These are phyloP conservation scores for Rhynchomys soricoides DNA, from an alignment of 2,113 vertebrate species.

Conservation along the genomic window DNA sequence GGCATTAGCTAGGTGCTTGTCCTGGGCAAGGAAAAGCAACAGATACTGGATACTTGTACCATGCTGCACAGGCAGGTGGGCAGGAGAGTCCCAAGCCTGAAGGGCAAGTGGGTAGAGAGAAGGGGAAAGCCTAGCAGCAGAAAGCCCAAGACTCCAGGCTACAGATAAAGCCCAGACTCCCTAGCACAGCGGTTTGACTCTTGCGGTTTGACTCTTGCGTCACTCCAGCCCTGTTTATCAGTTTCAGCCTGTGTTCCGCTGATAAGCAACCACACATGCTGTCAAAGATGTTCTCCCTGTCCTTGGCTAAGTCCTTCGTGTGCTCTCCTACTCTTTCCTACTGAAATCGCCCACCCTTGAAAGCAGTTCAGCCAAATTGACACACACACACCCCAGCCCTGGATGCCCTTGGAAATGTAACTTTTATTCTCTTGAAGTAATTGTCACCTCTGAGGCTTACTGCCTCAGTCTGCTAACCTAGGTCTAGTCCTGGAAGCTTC, in stretches of 20 bases:
- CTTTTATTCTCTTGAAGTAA: no score
- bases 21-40: neutral
- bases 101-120: neutral
- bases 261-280: neutral
- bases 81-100: no score
- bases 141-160: neutral
- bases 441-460: no score
- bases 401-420: no score
- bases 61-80: no score
- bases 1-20: neutral
- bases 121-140: neutral
- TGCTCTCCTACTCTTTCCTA: neutral
- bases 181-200: neutral
- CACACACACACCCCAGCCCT: neutral
- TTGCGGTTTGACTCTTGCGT: neutral
- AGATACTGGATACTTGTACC: neutral
- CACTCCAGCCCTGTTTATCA: neutral
- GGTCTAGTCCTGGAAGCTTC: no score
- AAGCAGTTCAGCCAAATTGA: neutral
- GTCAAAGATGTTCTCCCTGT: neutral
- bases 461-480: no score
- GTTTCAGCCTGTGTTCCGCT: neutral
- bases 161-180: neutral
- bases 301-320: neutral
- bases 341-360: neutral